Evolutionary conservation across 2,113 vertebrate species (phyloP).

Genomic region (Grammomys dolichurus): DNA sequence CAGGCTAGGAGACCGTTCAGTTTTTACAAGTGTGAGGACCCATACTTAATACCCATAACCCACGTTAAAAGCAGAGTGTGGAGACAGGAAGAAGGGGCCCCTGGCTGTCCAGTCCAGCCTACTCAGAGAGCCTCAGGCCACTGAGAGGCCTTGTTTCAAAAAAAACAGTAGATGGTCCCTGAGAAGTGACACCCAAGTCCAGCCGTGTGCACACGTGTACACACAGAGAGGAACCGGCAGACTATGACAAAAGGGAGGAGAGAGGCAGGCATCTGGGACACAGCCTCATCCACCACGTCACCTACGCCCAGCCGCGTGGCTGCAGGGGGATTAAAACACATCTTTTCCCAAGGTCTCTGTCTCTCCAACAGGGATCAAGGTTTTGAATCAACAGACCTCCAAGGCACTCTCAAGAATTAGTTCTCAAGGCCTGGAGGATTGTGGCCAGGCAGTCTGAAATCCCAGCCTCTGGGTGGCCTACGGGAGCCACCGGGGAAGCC

Average conservation of each 20-base stretch:
- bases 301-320: background rate
- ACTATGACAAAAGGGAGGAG: background rate
- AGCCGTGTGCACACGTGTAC: background rate
- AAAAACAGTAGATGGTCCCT: background rate
- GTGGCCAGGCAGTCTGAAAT: slow-evolving; percentile 47
- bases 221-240: background rate
- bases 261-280: background rate
- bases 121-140: background rate
- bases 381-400: slow-evolving; percentile 55
- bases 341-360: slow-evolving; percentile 59
- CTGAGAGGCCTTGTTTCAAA: background rate
- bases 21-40: background rate
- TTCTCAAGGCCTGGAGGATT: slow-evolving; percentile 61
- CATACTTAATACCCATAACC: background rate
- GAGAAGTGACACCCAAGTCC: background rate
- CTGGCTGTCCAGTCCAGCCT: background rate
- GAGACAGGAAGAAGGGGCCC: background rate
- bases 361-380: slow-evolving; percentile 71
- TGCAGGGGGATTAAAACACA: slow-evolving; percentile 25
- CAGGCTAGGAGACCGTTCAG: background rate
- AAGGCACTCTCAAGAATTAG: slow-evolving; percentile 60
- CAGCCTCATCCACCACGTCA: background rate
- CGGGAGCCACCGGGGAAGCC: slow-evolving; percentile 23
- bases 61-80: background rate
- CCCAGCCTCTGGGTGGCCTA: slow-evolving; percentile 71